Percentiles rank a stretch among this genome's conserved stretches.
These are phyloP conservation scores for Triops longicaudatus DNA, from an alignment of 1,140 invertebrate species.

Conservation along the genomic window DNA sequence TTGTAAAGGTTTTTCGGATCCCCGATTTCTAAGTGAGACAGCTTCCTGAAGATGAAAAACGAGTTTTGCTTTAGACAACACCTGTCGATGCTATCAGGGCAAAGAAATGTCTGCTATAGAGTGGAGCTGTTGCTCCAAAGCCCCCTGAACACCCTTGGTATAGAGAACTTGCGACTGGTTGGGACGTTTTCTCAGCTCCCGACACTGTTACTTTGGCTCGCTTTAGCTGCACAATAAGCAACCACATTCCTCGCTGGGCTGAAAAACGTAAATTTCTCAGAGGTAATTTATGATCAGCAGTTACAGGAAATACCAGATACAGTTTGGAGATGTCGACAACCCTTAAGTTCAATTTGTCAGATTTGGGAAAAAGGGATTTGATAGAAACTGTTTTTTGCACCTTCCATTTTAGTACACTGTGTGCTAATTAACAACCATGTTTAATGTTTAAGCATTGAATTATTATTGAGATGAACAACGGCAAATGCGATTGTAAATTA, in stretches of 20 bases:
- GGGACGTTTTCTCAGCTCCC: background rate
- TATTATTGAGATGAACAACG: too few relatives aligned
- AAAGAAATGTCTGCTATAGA: conserved; percentile 1
- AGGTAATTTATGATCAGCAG: background rate
- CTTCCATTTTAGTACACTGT: too few relatives aligned
- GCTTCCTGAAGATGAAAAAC: conserved; percentile 12
- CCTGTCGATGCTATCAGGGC: background rate
- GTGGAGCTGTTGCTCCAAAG: background rate
- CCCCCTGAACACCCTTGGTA: background rate
- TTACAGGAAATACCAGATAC: background rate
- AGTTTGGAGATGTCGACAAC: background rate
- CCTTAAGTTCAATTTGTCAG: too few relatives aligned
- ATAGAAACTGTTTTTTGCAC: too few relatives aligned
- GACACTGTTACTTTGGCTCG: background rate
- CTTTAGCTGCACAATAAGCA: background rate
- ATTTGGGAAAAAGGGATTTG: too few relatives aligned
- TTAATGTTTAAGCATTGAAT: too few relatives aligned
- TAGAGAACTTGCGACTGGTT: too few relatives aligned
- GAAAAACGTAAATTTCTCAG: background rate
- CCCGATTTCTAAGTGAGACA: background rate
- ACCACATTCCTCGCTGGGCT: background rate
- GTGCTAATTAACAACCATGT: too few relatives aligned
- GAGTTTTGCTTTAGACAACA: background rate
- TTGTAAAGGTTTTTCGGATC: background rate
- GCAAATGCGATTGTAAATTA: too few relatives aligned